Conservation (phyloP, 2,888 invertebrate species). For the Phortica magna region DNA sequence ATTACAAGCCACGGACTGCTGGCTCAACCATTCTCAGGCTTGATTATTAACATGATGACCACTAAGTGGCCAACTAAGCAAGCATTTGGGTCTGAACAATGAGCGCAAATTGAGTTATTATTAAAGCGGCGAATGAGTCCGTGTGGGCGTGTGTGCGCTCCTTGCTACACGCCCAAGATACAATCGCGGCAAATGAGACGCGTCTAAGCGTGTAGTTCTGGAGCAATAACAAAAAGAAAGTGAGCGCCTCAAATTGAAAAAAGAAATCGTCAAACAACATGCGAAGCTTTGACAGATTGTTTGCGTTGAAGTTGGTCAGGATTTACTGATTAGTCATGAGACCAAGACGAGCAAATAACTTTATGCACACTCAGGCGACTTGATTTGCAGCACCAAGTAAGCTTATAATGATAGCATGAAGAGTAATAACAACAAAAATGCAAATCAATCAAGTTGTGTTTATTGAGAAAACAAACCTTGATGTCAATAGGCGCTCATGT, state of each 20-base stretch:
- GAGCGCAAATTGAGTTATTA: constrained; percentile 10
- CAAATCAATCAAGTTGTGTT: too few relatives aligned
- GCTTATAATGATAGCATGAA: too few relatives aligned
- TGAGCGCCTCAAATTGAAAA: not conserved
- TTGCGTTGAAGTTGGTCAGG: too few relatives aligned
- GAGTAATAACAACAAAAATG: too few relatives aligned
- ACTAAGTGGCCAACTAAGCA: constrained; percentile 11
- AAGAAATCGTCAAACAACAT: not conserved
- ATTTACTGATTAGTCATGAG: too few relatives aligned
- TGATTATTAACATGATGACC: not conserved
- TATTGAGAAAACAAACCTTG: too few relatives aligned
- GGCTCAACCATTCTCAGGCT: not conserved
- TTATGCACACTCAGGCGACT: too few relatives aligned
- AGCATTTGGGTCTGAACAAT: constrained; percentile 2
- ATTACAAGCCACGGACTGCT: not conserved
- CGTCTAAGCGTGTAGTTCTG: not conserved
- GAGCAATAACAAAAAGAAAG: not conserved
- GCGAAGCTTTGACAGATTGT: too few relatives aligned
- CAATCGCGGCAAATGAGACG: not conserved
- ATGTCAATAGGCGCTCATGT: too few relatives aligned
- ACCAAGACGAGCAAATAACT: too few relatives aligned
- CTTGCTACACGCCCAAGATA: not conserved
- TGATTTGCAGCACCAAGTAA: too few relatives aligned
- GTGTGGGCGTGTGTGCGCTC: not conserved
- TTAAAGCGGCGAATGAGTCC: not conserved